A percentile compares a stretch with the other conserved stretches of the same genome.
Conservation (phyloP, 2,888 invertebrate species). For the Xanthia togata region DNA sequence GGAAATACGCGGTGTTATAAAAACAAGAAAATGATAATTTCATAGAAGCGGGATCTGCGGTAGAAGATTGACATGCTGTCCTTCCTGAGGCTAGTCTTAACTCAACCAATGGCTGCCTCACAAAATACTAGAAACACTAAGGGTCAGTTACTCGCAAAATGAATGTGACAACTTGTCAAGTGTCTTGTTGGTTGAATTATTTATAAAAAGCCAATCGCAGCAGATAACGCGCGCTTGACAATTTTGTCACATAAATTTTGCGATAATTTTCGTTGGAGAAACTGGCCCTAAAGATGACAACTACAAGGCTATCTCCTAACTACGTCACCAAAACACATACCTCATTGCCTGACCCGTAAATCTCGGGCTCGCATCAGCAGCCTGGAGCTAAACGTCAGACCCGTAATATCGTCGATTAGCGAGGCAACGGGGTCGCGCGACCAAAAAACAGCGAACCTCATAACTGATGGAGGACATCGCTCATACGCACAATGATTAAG, state of each 20-base stretch:
- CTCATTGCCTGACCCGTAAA: conserved; percentile 54
- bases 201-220: not conserved
- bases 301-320: not conserved
- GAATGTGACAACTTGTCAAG: too few relatives aligned
- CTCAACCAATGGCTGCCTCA: not conserved
- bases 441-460: conserved; percentile 74
- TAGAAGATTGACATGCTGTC: not conserved
- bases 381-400: conserved; percentile 70
- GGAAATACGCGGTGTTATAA: too few relatives aligned
- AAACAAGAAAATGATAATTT: not conserved
- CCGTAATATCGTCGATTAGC: conserved; percentile 78
- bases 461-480: conserved; percentile 79
- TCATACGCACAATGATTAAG: conserved; percentile 81
- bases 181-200: too few relatives aligned
- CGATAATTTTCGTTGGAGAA: not conserved
- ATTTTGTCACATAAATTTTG: not conserved
- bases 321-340: conserved; percentile 22
- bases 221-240: not conserved
- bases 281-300: not conserved
- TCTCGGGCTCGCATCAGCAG: conserved; percentile 62
- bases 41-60: not conserved
- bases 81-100: not conserved
- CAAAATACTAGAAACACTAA: not conserved
- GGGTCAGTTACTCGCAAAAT: not conserved
- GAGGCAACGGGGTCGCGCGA: conserved; percentile 70